Evolutionary conservation across 2,888 invertebrate species (phyloP).

Genomic region (Neoaliturus tenellus): DNA sequence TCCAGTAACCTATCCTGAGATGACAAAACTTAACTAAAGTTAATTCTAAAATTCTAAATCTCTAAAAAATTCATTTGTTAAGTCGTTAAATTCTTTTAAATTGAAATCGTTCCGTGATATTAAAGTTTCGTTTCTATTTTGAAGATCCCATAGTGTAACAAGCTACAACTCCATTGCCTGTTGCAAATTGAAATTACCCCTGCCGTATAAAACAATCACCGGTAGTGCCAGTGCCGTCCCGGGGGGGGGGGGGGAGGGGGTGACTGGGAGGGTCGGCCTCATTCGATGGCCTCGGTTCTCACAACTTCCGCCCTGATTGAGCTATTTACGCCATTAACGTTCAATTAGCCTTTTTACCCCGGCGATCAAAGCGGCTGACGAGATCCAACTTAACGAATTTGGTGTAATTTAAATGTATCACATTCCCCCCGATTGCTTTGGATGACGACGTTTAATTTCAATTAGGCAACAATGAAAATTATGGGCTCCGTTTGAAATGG

Average conservation of each 20-base stretch:
- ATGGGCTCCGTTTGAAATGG: no score
- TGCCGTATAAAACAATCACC: conserved; percentile 22
- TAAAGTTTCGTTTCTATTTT: no score
- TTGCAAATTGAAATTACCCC: conserved; percentile 1
- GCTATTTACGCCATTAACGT: conserved; percentile 7
- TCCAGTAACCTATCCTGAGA: no score
- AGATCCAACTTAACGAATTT: not conserved
- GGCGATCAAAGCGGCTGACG: not conserved
- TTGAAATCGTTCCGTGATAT: no score
- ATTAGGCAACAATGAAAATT: no score
- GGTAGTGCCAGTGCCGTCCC: no score
- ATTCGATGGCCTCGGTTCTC: conserved; percentile 5
- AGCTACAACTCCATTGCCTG: not conserved
- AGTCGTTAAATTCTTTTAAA: no score
- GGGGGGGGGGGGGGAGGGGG: not conserved
- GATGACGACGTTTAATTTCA: no score
- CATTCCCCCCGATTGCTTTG: not conserved
- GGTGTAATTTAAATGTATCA: conserved; percentile 1
- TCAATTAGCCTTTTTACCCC: conserved; percentile 13
- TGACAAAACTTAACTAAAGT: no score
- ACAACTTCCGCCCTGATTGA: conserved; percentile 30
- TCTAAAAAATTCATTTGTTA: no score
- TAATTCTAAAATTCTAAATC: no score
- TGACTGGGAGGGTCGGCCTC: not conserved
- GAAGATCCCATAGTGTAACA: no score